phyloP scores from a whole-genome alignment of 1,140 invertebrate genomes.

The Solenopsis invicta region DNA sequence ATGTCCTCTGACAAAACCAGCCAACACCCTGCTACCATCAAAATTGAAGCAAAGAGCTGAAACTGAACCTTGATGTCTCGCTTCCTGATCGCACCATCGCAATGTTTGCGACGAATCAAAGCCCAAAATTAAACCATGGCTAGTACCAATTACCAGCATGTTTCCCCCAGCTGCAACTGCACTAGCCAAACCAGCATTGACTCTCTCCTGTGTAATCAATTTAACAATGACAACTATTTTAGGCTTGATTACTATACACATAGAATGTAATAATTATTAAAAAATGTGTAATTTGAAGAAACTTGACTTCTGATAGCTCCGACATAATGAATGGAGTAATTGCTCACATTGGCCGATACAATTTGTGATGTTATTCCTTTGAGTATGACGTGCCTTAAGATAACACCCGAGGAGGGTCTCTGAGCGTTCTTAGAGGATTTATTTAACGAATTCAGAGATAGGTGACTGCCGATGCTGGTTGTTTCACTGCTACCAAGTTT shows the following conservation, averaged over 20 bases:
- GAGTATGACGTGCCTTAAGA: constrained; percentile 93
- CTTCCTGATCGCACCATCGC: constrained; percentile 94
- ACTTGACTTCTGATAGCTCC: background rate
- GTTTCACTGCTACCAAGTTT: constrained; percentile 84
- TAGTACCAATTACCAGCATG: constrained; percentile 96
- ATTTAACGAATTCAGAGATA: constrained; percentile 84
- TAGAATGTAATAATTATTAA: background rate
- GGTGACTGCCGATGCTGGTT: constrained; percentile 83
- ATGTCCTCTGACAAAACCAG: constrained; percentile 95
- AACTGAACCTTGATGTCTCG: constrained; percentile 92
- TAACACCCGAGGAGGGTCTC: constrained; percentile 89
- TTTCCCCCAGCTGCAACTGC: constrained; percentile 92
- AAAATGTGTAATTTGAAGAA: constrained; percentile 44
- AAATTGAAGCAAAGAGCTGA: constrained; percentile 95
- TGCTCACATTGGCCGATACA: constrained; percentile 91
- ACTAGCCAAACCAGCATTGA: constrained; percentile 95
- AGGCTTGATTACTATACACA: constrained; percentile 26
- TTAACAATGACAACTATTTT: constrained; percentile 10
- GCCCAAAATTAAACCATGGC: constrained; percentile 95
- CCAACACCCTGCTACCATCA: constrained; percentile 94
- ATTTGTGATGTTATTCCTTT: constrained; percentile 95
- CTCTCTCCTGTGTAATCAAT: constrained; percentile 90
- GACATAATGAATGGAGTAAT: constrained; percentile 28
- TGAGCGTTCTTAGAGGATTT: constrained; percentile 84
- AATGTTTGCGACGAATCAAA: constrained; percentile 95